These are phyloP conservation scores for Ptilorrhoa leucosticta DNA, from an alignment of 2,113 vertebrate genomes.

Conservation along the genomic window DNA sequence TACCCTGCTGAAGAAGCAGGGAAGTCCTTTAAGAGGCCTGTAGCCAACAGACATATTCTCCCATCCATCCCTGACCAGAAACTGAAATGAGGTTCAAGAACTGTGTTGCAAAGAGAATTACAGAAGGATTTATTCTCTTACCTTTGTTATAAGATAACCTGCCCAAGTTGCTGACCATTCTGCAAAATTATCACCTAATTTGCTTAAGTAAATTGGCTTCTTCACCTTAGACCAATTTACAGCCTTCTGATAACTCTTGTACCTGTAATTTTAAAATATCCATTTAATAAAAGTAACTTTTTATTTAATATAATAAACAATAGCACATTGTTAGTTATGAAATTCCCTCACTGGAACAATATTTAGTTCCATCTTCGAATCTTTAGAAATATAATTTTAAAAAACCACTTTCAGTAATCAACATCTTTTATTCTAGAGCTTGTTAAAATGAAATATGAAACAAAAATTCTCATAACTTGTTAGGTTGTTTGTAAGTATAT, in stretches of 20 bases:
- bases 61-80: neutral
- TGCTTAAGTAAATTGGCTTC: conserved; percentile 95
- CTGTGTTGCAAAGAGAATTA: neutral
- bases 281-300: neutral
- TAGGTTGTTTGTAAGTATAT: neutral
- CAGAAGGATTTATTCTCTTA: conserved; percentile 49
- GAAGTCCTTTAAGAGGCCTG: neutral
- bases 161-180: conserved; percentile 98
- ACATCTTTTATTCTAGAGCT: neutral
- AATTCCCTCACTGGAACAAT: neutral
- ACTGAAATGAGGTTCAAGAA: neutral
- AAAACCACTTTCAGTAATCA: neutral
- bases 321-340: neutral
- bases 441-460: neutral
- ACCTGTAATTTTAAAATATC: conserved; percentile 76
- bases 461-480: neutral
- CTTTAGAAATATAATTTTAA: neutral
- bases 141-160: conserved; percentile 96
- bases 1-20: neutral
- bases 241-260: conserved; percentile 94
- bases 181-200: conserved; percentile 89
- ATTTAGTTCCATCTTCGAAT: neutral
- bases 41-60: neutral
- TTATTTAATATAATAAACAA: neutral
- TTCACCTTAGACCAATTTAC: conserved; percentile 92